These are phyloP conservation scores for Abrostola tripartita DNA, from an alignment of 2,888 invertebrate genomes.

Conservation along the genomic window DNA sequence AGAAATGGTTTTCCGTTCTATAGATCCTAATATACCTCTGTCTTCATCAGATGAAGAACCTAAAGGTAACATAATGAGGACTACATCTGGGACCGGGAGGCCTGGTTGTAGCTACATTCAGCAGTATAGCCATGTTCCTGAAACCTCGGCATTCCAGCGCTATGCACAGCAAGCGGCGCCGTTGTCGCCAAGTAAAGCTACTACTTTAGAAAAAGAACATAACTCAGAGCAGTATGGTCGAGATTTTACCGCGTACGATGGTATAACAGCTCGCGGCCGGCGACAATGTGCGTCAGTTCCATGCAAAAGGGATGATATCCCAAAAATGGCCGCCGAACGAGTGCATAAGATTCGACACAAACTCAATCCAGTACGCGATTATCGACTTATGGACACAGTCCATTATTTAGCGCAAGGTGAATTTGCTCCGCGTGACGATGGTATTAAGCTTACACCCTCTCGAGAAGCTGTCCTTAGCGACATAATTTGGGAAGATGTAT, in stretches of 20 bases:
- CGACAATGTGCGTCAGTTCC: slow-evolving; percentile 83
- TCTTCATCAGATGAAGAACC: slow-evolving; percentile 79
- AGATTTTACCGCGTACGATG: slow-evolving; percentile 83
- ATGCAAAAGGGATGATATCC: slow-evolving; percentile 76
- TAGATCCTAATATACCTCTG: slow-evolving; percentile 71
- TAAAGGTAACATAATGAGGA: slow-evolving; percentile 65
- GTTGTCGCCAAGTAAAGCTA: slow-evolving; percentile 76
- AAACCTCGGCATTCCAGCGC: slow-evolving; percentile 83
- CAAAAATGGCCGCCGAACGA: slow-evolving; percentile 80
- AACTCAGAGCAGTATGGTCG: slow-evolving; percentile 84
- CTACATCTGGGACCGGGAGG: slow-evolving; percentile 62
- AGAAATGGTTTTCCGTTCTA: slow-evolving; percentile 79
- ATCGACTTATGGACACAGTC: slow-evolving; percentile 84
- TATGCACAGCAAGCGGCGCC: slow-evolving; percentile 75
- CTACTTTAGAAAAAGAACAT: slow-evolving; percentile 80
- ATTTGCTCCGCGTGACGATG: slow-evolving; percentile 84
- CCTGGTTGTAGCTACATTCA: slow-evolving; percentile 83
- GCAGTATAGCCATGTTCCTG: slow-evolving; percentile 83
- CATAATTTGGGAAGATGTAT: slow-evolving; percentile 85
- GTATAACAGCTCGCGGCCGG: slow-evolving; percentile 80
- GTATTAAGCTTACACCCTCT: slow-evolving; percentile 83
- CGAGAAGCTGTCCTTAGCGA: slow-evolving; percentile 85
- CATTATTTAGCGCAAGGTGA: slow-evolving; percentile 86
- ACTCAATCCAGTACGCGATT: slow-evolving; percentile 83
- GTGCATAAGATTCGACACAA: slow-evolving; percentile 83